Base-by-base conservation (phyloP, 1,140 invertebrate species). In the Drosophila nigrodunni region DNA sequence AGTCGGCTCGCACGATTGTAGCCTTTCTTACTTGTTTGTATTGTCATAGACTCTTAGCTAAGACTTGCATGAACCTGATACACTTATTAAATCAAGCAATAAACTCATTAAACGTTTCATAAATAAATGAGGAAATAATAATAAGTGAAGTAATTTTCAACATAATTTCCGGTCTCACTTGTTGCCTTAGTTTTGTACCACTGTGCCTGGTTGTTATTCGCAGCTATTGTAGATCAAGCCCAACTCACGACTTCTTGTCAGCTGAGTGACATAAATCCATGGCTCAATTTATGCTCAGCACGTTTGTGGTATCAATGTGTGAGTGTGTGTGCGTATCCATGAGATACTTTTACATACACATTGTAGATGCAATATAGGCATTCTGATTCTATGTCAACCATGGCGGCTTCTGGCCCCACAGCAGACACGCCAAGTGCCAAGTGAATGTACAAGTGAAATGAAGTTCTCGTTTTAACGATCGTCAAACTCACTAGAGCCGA, bases 181-280 rank as follows among this genome's bases (percentile, higher is more conserved):
- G 55, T 21, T 15, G 15, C 15, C 18, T 21, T 21, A 21, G 1
- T 39, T 13, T 11, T 25, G 13, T 5, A 25, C 18, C 72, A 74
- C 72, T 69, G 73, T 65, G 59, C 67, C 18, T 61, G 15, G 30
- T 35, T 68, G 47, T 47, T 34, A 59, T 60, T 41, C 58, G 43
- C 39, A 52, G 57, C 70, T 74, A 66, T 77, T 77, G 70, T 74
- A 74, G 60, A 69, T 69, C 71, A 77, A 68, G 70, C 67, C 73
- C 59, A 75, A 44, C 67, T 71, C 58, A 77, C 65, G 65, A 61
- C 39, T 43, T 78, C 52, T 64, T 74, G 70, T 73, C 61, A 77
- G 67, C 55, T 91, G 67, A 80, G 77, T 86, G 89, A 89, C 89
- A 91, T 88, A 87, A 87, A 82, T 91, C 77, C 75, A 76, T 86